A percentile compares a stretch with the other conserved stretches of the same genome.
Conservation (phyloP, 1,140 invertebrate species). For the Drosophila truncata region DNA sequence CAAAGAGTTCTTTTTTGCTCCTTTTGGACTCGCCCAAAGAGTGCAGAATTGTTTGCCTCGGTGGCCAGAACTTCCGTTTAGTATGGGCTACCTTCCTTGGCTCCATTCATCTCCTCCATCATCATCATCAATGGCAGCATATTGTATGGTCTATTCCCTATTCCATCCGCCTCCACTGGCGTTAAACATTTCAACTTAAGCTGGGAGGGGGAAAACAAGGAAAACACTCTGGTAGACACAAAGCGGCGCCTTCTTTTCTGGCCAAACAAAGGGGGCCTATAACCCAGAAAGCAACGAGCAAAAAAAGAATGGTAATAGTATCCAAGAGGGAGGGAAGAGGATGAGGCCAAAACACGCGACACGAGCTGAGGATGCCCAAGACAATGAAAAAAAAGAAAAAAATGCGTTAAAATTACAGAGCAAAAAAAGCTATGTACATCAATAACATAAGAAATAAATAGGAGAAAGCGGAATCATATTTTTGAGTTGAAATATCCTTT, state of each 20-base stretch:
- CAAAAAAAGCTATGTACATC: not conserved
- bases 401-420: conserved; percentile 33
- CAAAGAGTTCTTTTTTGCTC: conserved; percentile 21
- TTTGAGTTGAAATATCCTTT: not conserved
- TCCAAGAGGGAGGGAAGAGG: not conserved
- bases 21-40: conserved; percentile 8
- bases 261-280: conserved; percentile 52
- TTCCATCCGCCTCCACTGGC: conserved; percentile 35
- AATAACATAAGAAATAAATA: not conserved
- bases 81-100: conserved; percentile 26
- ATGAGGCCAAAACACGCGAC: conserved; percentile 21
- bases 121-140: conserved; percentile 51
- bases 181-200: conserved; percentile 76
- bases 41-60: conserved; percentile 39
- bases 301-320: conserved; percentile 45
- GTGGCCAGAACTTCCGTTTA: conserved; percentile 52
- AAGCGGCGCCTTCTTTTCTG: conserved; percentile 67
- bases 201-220: conserved; percentile 7
- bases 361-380: conserved; percentile 21
- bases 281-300: conserved; percentile 46
- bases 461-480: not conserved
- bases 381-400: conserved; percentile 17
- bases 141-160: conserved; percentile 45
- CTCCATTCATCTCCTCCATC: conserved; percentile 32
- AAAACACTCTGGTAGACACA: conserved; percentile 79